Evolutionary conservation across 2,113 vertebrate genomes (phyloP).

Genomic region (Nanorana parkeri): DNA sequence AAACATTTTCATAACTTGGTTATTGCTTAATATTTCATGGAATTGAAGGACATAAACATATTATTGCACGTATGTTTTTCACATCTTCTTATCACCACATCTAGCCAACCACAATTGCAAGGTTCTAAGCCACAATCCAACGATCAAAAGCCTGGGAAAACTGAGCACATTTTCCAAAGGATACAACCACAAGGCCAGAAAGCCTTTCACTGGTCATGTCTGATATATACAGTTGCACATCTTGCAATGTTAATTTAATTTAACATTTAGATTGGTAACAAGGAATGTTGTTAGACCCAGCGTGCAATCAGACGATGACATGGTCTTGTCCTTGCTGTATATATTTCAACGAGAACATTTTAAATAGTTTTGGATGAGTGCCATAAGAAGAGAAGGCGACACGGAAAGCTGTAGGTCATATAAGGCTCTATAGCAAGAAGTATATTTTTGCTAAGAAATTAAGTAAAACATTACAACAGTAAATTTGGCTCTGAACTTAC

Average conservation of each 20-base stretch:
- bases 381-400: constrained; percentile 31
- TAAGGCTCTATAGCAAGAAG: constrained; percentile 29
- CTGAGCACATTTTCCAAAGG: background rate
- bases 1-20: background rate
- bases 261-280: background rate
- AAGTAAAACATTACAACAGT: constrained; percentile 31
- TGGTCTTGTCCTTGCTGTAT: background rate
- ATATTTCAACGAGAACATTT: background rate
- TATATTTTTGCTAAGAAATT: constrained; percentile 18
- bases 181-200: constrained; percentile 10
- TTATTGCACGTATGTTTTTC: too few relatives aligned
- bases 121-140: background rate
- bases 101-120: background rate
- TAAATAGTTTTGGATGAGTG: constrained; percentile 13
- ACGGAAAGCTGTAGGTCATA: constrained; percentile 11
- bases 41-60: background rate
- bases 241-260: background rate
- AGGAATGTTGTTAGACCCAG: background rate
- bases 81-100: background rate
- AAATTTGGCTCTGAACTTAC: background rate
- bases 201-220: background rate
- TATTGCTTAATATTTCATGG: background rate
- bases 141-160: background rate
- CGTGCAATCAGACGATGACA: constrained; percentile 1
- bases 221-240: constrained; percentile 12